A percentile compares a stretch with the other conserved stretches of the same genome.
These are phyloP conservation scores for Valencia hispanica DNA, from an alignment of 2,797 vertebrate genomes.

Conservation along the genomic window DNA sequence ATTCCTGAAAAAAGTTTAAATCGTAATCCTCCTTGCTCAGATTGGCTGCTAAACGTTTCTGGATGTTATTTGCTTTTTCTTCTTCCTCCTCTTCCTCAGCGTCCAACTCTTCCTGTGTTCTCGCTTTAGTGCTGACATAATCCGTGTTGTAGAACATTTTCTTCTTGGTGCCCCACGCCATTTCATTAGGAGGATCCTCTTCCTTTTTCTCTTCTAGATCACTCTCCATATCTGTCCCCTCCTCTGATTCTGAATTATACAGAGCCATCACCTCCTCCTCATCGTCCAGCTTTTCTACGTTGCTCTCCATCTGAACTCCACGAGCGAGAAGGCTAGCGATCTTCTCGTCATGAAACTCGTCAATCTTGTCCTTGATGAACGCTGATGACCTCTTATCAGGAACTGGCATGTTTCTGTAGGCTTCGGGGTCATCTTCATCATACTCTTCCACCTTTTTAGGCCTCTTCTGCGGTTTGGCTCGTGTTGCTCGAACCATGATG, in stretches of 20 bases:
- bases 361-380: slow-evolving; percentile 85
- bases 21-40: slow-evolving; percentile 94
- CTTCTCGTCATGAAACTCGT: slow-evolving; percentile 87
- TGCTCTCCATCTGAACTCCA: slow-evolving; percentile 77
- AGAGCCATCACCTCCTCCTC: slow-evolving; percentile 86
- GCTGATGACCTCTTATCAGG: slow-evolving; percentile 80
- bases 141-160: slow-evolving; percentile 91
- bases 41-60: slow-evolving; percentile 86
- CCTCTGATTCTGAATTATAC: slow-evolving; percentile 74
- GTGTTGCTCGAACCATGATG: slow-evolving; percentile 76
- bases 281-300: slow-evolving; percentile 77
- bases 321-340: slow-evolving; percentile 80
- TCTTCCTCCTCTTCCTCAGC: slow-evolving; percentile 93
- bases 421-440: slow-evolving; percentile 78
- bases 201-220: slow-evolving; percentile 85
- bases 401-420: slow-evolving; percentile 68
- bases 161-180: slow-evolving; percentile 94
- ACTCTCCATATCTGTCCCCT: slow-evolving; percentile 87
- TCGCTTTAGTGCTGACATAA: slow-evolving; percentile 78
- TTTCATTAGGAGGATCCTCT: slow-evolving; percentile 85
- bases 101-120: slow-evolving; percentile 82
- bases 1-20: slow-evolving; percentile 86
- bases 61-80: slow-evolving; percentile 91
- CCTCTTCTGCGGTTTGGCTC: slow-evolving; percentile 17
- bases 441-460: slow-evolving; percentile 48